Conservation (phyloP, 2,888 invertebrate genomes). For the Eilema depressum region DNA sequence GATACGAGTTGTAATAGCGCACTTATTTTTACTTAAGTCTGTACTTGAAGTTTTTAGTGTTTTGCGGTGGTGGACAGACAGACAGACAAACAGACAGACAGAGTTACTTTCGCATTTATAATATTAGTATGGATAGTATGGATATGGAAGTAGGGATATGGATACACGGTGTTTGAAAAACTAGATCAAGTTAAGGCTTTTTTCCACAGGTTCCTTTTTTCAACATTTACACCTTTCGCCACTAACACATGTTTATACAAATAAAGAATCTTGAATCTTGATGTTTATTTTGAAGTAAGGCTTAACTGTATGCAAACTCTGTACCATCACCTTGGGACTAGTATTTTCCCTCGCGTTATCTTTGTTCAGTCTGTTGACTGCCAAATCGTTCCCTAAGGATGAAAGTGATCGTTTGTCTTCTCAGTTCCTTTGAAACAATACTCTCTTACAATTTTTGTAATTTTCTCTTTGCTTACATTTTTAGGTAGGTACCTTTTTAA, state of each 20-base stretch:
- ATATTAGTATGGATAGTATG: too few relatives aligned
- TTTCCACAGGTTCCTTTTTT: too few relatives aligned
- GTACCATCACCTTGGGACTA: background rate
- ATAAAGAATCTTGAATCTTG: too few relatives aligned
- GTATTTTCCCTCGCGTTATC: background rate
- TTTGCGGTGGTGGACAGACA: too few relatives aligned
- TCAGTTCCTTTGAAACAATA: background rate
- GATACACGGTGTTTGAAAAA: too few relatives aligned
- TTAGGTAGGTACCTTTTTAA: background rate
- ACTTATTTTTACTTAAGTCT: slow-evolving; percentile 8
- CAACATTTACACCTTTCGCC: too few relatives aligned
- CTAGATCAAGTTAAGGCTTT: too few relatives aligned
- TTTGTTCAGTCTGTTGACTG: background rate
- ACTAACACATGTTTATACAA: too few relatives aligned
- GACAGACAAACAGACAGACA: too few relatives aligned
- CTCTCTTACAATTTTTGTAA: background rate
- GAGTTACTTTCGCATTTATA: too few relatives aligned
- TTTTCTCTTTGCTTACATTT: background rate
- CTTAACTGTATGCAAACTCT: background rate
- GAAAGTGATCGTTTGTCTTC: background rate
- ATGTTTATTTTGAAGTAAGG: background rate
- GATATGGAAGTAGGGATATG: too few relatives aligned
- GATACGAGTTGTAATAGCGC: slow-evolving; percentile 3
- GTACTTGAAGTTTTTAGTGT: slow-evolving; percentile 11
- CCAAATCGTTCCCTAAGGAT: too few relatives aligned